phyloP scores from a whole-genome alignment of 2,113 vertebrate species.

The Pangasianodon hypophthalmus region DNA sequence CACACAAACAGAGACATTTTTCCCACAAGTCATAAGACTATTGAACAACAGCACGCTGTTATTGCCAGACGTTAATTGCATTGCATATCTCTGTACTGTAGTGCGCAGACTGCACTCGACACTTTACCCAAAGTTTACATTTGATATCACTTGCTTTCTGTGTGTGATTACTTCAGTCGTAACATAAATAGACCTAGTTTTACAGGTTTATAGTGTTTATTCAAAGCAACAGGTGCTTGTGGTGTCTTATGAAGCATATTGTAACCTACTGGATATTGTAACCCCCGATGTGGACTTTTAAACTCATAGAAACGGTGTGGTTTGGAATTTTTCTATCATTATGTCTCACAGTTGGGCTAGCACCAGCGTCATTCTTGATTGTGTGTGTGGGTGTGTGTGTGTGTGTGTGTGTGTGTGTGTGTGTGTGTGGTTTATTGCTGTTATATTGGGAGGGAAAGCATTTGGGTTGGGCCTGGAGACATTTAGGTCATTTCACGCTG shows the following conservation, averaged over 20 bases:
- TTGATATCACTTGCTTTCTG: background rate
- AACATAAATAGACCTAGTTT: background rate
- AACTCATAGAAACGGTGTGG: background rate
- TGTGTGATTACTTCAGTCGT: background rate
- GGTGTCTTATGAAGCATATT: background rate
- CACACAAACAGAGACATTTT: background rate
- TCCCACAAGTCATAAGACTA: background rate
- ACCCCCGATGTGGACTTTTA: background rate
- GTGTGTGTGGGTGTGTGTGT: background rate
- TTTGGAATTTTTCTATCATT: slow-evolving; percentile 1
- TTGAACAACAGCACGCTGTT: background rate
- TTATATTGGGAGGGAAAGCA: slow-evolving; percentile 20
- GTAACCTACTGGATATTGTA: background rate
- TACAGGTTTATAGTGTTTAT: background rate
- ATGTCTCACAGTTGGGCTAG: slow-evolving; percentile 10
- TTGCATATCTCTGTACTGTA: background rate
- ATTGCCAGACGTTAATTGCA: background rate
- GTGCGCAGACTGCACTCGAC: background rate
- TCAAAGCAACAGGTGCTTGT: slow-evolving; percentile 21
- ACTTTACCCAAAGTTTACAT: background rate
- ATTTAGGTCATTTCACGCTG: slow-evolving; percentile 61
- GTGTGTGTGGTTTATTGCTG: slow-evolving; percentile 18
- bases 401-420: background rate
- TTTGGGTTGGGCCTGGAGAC: slow-evolving; percentile 27
- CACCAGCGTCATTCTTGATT: background rate